A percentile compares a stretch with the other conserved stretches of the same genome.
These are phyloP conservation scores for Hydraecia micacea DNA, from an alignment of 2,888 invertebrate species.

Conservation along the genomic window DNA sequence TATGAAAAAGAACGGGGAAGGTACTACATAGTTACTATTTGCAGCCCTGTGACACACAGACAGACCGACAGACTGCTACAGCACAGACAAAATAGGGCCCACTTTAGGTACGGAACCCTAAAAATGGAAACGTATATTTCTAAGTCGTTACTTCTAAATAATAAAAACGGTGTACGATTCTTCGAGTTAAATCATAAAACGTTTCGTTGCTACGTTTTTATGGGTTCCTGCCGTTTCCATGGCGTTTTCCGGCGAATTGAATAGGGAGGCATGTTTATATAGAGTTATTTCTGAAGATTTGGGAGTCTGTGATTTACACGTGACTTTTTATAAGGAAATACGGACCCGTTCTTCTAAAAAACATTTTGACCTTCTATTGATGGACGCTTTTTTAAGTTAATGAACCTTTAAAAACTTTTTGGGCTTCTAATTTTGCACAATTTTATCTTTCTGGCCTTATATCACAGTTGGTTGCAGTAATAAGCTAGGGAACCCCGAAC, in stretches of 20 bases:
- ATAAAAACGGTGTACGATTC: slow-evolving; percentile 45
- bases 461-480: not conserved
- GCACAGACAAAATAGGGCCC: no score
- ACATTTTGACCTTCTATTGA: not conserved
- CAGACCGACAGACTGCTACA: no score
- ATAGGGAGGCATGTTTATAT: not conserved
- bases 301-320: slow-evolving; percentile 2
- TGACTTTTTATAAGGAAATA: not conserved
- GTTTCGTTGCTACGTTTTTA: slow-evolving; percentile 52
- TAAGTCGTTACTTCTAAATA: slow-evolving; percentile 33
- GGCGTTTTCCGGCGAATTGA: slow-evolving; percentile 12
- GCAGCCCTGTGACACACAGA: no score
- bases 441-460: not conserved
- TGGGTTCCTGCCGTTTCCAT: slow-evolving; percentile 34
- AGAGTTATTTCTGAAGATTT: slow-evolving; percentile 21
- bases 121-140: slow-evolving; percentile 32
- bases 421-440: not conserved
- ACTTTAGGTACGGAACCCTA: slow-evolving; percentile 1
- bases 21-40: no score
- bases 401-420: not conserved
- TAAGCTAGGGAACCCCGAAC: not conserved
- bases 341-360: not conserved
- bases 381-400: not conserved
- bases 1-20: no score
- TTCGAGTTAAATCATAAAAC: slow-evolving; percentile 50